Base-by-base conservation (phyloP, 2,888 invertebrate genomes). In the Microctonus hyperodae region DNA sequence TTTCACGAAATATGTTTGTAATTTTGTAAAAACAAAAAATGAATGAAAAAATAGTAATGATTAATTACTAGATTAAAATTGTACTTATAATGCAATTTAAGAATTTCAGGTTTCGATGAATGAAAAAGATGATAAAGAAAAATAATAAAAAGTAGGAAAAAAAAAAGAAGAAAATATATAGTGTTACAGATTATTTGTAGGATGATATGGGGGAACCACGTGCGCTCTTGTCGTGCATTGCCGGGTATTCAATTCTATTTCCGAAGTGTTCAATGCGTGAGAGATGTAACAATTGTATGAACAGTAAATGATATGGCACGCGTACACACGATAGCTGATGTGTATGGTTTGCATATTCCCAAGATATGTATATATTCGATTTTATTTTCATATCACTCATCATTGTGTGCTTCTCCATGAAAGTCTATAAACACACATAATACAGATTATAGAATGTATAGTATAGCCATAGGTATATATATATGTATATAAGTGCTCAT, bases 201-300 rank as follows among this genome's bases (percentile, higher is more conserved):
- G n/a, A 57, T 62, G 31, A 11, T 28, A 20, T 28, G 57, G 23
- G 61, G 67, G 64, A 67, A n/a, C 70, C 72, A 70, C 64, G 72
- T 67, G 64, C 53, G 23, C 65, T 57, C 44, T 59, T 10, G 25
- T 35, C 35, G 57, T 51, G 61, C 68, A 28, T 40, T 55, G 55
- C 48, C 31, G 56, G 16, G 48, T 59, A 35, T 37, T 60, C 64
- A 62, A 23, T 63, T 64, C 69, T 70, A 70, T 70, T 70, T 70
- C 68, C 64, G 67, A 69, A 68, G 63, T 31, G 31, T 50, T 22
- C 70, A 48, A 70, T 70, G 72, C 70, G 72, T 72, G 72, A 72
- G 72, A 66, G 68, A 70, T 65, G 23, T 28, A 58, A 33, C 23
- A 37, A n/a, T 40, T 23, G 22, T 56, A 56, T 28, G 56, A 35